These are phyloP conservation scores for Endomychus coccineus DNA, from an alignment of 2,888 invertebrate species.

Conservation along the genomic window DNA sequence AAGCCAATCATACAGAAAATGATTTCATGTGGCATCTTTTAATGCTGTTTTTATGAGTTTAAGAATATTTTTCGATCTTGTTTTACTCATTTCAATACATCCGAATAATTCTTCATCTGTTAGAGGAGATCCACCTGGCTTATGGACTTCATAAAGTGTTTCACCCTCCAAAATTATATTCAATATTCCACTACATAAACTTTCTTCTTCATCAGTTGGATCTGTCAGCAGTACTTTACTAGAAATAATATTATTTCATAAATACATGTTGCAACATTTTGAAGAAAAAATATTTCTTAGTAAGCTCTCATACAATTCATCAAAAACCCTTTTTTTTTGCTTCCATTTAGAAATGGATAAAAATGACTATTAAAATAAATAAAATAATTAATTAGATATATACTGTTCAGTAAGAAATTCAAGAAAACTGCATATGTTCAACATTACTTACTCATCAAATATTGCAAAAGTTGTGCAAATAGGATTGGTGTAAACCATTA, in stretches of 20 bases:
- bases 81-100: constrained; percentile 55
- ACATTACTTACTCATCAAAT: constrained; percentile 57
- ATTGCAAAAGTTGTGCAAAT: constrained; percentile 68
- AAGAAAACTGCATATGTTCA: neutral
- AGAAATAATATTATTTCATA: constrained; percentile 32
- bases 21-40: constrained; percentile 12
- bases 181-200: constrained; percentile 59
- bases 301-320: too few species aligned
- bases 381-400: neutral
- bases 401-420: neutral
- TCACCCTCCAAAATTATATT: constrained; percentile 59
- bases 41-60: constrained; percentile 41
- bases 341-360: too few species aligned
- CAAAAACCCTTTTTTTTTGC: too few species aligned
- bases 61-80: constrained; percentile 49
- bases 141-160: constrained; percentile 58
- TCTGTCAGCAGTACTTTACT: constrained; percentile 65
- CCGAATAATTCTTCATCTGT: constrained; percentile 50
- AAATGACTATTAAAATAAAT: too few species aligned
- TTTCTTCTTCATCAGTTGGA: constrained; percentile 78
- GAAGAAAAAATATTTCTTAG: neutral
- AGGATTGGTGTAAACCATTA: constrained; percentile 55
- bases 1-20: constrained; percentile 1
- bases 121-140: constrained; percentile 66
- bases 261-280: neutral